Evolutionary conservation across 2,888 invertebrate genomes (phyloP), one percentile per base, ranked within the genome.

Genomic region (Balanococcus diminutus): DNA sequence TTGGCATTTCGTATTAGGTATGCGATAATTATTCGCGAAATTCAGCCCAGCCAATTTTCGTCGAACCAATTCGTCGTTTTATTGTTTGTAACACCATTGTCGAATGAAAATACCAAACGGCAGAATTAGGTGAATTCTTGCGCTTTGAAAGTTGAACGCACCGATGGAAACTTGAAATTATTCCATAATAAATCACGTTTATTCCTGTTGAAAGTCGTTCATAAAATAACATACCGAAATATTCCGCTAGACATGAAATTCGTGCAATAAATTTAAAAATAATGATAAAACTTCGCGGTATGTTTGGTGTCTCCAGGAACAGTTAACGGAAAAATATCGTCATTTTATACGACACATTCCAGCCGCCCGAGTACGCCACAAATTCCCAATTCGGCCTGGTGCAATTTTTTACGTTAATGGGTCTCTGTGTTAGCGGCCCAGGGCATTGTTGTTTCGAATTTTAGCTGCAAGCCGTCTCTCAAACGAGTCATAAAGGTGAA

Each of bases 241-340:
- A 31, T 56, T 82, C 46, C 42, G 42, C 39, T 9, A 42, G 42
- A 42, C 82, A n/a, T 19, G 82, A 82, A 56, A 82, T 82, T 82
- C 31, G 42, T 25, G 82, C 32, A 5, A 32, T 82, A 82, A 82
- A 82, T 82, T 82, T 32, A 31, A 51, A 82, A 82, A 82, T 82
- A 82, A 82, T 56, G 82, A 82, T 56, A 51, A 82, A 82, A 82
- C 82, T 82, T 82, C 46, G 46, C 39, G 46, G 46, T 82, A 82
- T 82, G 82, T 82, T 42, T 22, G 39, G 46, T 25, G 39, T 82
- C 28, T 82, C 36, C 22, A 46, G 42, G 25, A 42, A 82, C 31
- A 32, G 72, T 16, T 22, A 72, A 1, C 22, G 31, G n/a, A 72
- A 72, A 72, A 72, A 72, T 72, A 42, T 42, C 46, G 46, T 82